phyloP scores from a whole-genome alignment of 2,797 vertebrate species.

The Notolabrus celidotus region DNA sequence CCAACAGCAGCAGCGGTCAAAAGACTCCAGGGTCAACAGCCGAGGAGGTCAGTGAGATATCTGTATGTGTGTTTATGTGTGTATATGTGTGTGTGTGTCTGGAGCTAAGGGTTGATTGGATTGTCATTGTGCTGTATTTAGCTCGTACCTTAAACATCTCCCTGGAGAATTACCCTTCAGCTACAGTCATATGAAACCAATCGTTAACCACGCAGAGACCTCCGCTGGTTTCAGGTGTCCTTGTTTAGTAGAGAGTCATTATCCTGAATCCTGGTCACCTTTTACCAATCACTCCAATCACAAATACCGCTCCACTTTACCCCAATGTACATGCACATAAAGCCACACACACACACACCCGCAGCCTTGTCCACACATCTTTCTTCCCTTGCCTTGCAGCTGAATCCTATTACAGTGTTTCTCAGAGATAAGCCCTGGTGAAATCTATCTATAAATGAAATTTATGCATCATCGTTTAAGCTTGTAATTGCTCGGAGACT shows the following conservation, averaged over 20 bases:
- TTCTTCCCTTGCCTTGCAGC: constrained; percentile 33
- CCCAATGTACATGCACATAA: neutral
- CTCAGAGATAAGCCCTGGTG: constrained; percentile 63
- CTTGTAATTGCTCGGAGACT: constrained; percentile 68
- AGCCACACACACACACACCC: constrained; percentile 1
- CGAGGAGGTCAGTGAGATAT: constrained; percentile 32
- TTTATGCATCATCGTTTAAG: constrained; percentile 73
- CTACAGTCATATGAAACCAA: constrained; percentile 50
- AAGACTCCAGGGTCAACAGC: constrained; percentile 30
- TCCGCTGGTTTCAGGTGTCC: constrained; percentile 45
- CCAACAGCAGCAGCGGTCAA: constrained; percentile 12
- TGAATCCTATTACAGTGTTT: constrained; percentile 70
- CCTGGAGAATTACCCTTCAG: constrained; percentile 66
- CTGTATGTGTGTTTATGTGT: constrained; percentile 8
- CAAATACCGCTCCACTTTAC: constrained; percentile 26
- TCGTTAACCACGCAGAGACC: constrained; percentile 50
- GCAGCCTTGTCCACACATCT: neutral
- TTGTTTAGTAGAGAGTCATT: constrained; percentile 49
- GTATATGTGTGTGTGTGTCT: constrained; percentile 19
- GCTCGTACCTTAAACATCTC: constrained; percentile 51
- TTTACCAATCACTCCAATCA: constrained; percentile 48
- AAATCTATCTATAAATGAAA: constrained; percentile 75
- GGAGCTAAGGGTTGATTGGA: constrained; percentile 55
- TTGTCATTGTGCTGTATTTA: constrained; percentile 69
- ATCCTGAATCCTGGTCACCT: constrained; percentile 59